These are phyloP conservation scores for Triplophysa rosa DNA, from an alignment of 2,113 vertebrate genomes.

Conservation along the genomic window DNA sequence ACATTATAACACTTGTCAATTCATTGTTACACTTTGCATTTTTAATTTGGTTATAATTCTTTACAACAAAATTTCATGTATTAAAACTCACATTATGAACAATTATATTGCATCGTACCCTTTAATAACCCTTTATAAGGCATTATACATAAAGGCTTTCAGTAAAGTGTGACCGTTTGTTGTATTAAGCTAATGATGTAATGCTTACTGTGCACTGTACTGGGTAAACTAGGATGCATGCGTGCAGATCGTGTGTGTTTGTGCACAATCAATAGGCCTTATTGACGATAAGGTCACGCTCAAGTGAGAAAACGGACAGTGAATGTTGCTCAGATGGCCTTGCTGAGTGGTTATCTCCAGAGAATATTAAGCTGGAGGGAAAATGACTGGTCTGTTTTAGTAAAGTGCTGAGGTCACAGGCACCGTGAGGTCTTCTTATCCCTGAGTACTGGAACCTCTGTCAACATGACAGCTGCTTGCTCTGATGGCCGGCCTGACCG, in stretches of 20 bases:
- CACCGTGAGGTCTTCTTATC: constrained; percentile 30
- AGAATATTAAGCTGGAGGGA: constrained; percentile 38
- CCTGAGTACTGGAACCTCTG: constrained; percentile 13
- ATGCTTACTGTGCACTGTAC: neutral
- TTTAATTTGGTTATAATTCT: no score
- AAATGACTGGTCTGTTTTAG: constrained; percentile 23
- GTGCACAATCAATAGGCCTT: constrained; percentile 30
- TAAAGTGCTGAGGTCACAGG: constrained; percentile 40
- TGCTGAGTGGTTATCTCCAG: constrained; percentile 47
- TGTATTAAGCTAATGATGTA: no score
- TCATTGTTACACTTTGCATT: no score
- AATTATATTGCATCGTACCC: no score
- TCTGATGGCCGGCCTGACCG: no score
- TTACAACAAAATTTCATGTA: no score
- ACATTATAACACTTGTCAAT: no score
- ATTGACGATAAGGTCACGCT: constrained; percentile 24
- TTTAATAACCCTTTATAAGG: no score
- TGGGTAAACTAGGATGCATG: constrained; percentile 1
- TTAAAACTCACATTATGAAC: no score
- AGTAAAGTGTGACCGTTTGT: no score
- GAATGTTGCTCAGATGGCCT: constrained; percentile 37
- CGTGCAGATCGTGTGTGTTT: neutral
- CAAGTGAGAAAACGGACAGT: constrained; percentile 52
- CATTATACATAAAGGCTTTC: no score
- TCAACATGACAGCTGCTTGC: constrained; percentile 25